These are phyloP conservation scores for Manduca sexta DNA, from an alignment of 1,140 invertebrate genomes.

Conservation along the genomic window DNA sequence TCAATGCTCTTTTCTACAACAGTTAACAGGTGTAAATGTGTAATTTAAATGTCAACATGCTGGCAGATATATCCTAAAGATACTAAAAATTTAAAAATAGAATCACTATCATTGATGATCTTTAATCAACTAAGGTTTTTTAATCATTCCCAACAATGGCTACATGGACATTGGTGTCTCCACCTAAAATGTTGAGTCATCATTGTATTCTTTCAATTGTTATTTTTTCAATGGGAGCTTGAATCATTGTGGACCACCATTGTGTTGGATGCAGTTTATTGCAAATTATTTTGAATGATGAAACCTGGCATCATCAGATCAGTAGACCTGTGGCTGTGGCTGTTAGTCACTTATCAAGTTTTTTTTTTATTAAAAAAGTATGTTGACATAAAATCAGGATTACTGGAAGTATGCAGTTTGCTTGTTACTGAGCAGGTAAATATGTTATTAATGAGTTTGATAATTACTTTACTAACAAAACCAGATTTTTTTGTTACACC, in stretches of 20 bases:
- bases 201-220: conserved; percentile 12
- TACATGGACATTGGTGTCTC: conserved; percentile 16
- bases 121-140: background rate
- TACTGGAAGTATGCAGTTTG: no score
- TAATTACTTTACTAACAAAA: no score
- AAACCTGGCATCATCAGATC: background rate
- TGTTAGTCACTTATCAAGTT: background rate
- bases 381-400: no score
- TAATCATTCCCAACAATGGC: conserved; percentile 6
- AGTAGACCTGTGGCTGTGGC: no score
- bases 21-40: no score
- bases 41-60: background rate
- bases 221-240: conserved; percentile 22
- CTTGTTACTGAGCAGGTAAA: no score
- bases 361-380: no score
- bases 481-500: no score
- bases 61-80: background rate
- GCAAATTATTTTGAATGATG: conserved; percentile 2
- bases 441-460: no score
- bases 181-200: conserved; percentile 27
- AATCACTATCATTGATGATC: background rate
- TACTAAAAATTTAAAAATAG: background rate
- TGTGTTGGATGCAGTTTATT: conserved; percentile 27
- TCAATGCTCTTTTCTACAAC: no score
- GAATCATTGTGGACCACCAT: conserved; percentile 17